Percentiles rank a stretch among this genome's conserved stretches.
Conservation (phyloP, 2,797 vertebrate genomes). For the Percopsis omiscomaycus region DNA sequence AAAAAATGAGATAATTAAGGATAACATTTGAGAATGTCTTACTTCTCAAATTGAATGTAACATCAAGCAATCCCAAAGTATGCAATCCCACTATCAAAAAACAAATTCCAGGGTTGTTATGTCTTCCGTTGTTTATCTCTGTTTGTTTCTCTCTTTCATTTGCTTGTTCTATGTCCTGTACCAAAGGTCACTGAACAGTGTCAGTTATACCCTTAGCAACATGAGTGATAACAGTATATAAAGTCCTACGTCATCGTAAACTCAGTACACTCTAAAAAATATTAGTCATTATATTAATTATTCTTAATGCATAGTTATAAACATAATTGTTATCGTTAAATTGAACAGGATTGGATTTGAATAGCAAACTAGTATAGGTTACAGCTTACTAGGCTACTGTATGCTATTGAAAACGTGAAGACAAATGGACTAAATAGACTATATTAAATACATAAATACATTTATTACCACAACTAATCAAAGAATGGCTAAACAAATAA, state of each 20-base stretch:
- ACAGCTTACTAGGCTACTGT: too few species aligned
- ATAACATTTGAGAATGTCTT: slow-evolving; percentile 56
- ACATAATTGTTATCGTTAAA: too few species aligned
- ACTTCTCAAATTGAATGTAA: slow-evolving; percentile 2
- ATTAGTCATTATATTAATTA: too few species aligned
- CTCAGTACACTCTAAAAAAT: slow-evolving; percentile 12
- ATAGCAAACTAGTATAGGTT: too few species aligned
- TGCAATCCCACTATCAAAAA: slow-evolving; percentile 1
- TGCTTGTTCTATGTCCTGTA: slow-evolving; percentile 33
- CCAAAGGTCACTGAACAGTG: slow-evolving; percentile 64
- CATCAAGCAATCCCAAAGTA: background rate
- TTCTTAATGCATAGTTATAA: too few species aligned
- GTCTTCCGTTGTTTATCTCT: slow-evolving; percentile 38
- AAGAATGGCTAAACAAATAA: too few species aligned
- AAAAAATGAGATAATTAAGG: slow-evolving; percentile 65
- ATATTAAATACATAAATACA: too few species aligned
- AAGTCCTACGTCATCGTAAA: slow-evolving; percentile 13
- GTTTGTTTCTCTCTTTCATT: slow-evolving; percentile 28
- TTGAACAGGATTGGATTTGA: too few species aligned
- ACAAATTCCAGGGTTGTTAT: slow-evolving; percentile 7
- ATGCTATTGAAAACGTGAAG: too few species aligned
- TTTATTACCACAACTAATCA: too few species aligned
- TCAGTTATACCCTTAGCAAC: slow-evolving; percentile 10
- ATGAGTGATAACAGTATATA: slow-evolving; percentile 47
- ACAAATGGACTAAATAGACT: too few species aligned